phyloP scores from a whole-genome alignment of 2,888 invertebrate species.

The Eupithecia abbreviata region DNA sequence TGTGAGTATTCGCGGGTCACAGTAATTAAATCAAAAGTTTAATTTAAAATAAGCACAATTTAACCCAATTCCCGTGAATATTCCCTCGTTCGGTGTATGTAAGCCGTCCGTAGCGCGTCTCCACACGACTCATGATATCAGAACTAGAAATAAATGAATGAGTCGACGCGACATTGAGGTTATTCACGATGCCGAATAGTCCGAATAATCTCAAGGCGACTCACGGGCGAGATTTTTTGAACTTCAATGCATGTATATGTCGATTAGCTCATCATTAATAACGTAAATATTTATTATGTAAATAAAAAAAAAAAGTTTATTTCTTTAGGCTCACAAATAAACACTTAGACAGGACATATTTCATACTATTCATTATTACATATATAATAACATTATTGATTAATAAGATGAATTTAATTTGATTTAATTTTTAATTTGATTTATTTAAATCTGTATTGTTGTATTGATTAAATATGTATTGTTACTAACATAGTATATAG shows the following conservation, averaged over 20 bases:
- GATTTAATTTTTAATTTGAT: no score
- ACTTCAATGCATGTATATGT: background rate
- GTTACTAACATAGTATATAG: no score
- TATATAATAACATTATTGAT: no score
- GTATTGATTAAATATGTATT: no score
- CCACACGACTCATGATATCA: slow-evolving; percentile 20
- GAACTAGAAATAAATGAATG: slow-evolving; percentile 28
- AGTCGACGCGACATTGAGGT: slow-evolving; percentile 12
- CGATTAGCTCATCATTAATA: background rate
- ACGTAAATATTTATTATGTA: no score
- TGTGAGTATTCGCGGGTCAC: no score
- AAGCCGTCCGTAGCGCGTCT: background rate
- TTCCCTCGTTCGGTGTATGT: background rate
- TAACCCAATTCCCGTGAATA: background rate
- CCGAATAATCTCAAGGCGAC: background rate
- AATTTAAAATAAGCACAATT: background rate
- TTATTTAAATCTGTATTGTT: no score
- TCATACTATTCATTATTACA: no score
- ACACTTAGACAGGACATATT: no score
- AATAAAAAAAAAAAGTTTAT: no score
- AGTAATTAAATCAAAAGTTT: background rate
- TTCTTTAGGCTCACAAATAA: no score
- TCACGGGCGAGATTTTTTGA: background rate
- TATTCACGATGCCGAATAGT: background rate
- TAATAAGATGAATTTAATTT: no score